Conservation (phyloP, 2,113 vertebrate species). For the Ursus arctos region DNA sequence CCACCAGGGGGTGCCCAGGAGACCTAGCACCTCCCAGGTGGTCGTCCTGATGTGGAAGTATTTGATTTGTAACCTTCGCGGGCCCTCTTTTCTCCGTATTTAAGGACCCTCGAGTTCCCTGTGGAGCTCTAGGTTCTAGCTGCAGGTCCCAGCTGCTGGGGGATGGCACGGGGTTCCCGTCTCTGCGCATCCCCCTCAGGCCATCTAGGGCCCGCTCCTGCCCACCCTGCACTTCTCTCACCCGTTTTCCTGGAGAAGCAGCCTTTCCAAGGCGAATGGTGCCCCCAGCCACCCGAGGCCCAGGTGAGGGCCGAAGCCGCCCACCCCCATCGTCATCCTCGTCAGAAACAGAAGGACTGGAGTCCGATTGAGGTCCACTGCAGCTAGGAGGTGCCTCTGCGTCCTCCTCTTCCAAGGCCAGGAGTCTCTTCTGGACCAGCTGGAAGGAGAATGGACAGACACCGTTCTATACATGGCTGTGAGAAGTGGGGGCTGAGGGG, state of each 20-base stretch:
- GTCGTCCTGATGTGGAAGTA: not conserved
- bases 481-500: not conserved
- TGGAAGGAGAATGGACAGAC: constrained; percentile 58
- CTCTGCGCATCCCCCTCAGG: not conserved
- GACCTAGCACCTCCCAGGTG: not conserved
- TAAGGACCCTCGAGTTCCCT: not conserved
- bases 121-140: constrained; percentile 29
- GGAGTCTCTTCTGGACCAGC: constrained; percentile 82
- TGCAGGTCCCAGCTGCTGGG: constrained; percentile 59
- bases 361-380: constrained; percentile 69
- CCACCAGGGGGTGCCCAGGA: not conserved
- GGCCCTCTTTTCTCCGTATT: not conserved
- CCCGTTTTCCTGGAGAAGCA: constrained; percentile 57
- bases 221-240: constrained; percentile 54
- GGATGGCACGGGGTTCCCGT: not conserved
- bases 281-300: constrained; percentile 2
- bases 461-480: not conserved
- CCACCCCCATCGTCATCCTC: constrained; percentile 80
- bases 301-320: constrained; percentile 20
- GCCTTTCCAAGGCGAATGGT: constrained; percentile 14
- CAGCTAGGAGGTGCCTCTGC: constrained; percentile 57
- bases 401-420: constrained; percentile 78
- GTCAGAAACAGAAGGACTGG: constrained; percentile 79
- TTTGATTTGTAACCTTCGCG: not conserved
- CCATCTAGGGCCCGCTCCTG: not conserved